Evolutionary conservation across 2,113 vertebrate genomes (phyloP).

Genomic region (Rutilus rutilus): DNA sequence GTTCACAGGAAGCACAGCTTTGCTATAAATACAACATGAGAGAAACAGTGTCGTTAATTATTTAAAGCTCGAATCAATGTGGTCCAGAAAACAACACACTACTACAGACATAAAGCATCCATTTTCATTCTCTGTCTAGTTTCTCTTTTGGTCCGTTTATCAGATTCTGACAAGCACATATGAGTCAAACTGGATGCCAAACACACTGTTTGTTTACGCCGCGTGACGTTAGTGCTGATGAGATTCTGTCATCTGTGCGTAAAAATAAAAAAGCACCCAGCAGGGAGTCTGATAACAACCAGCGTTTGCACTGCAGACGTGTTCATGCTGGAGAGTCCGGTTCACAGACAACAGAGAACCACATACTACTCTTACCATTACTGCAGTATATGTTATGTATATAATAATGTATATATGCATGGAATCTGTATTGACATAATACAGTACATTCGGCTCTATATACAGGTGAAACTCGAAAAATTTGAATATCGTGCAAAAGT

Average conservation of each 20-base stretch:
- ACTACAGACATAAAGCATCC: neutral
- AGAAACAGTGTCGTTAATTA: slow-evolving; percentile 45
- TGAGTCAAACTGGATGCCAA: slow-evolving; percentile 7
- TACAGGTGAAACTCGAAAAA: too few relatives aligned
- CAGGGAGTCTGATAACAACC: slow-evolving; percentile 2
- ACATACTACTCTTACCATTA: neutral
- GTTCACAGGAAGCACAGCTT: neutral
- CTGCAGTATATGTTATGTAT: neutral
- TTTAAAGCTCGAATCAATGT: slow-evolving; percentile 29
- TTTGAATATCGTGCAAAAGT: too few relatives aligned
- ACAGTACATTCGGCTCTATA: too few relatives aligned
- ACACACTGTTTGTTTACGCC: neutral
- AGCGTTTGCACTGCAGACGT: neutral
- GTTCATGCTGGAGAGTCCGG: neutral
- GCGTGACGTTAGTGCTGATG: neutral
- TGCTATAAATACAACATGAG: slow-evolving; percentile 27
- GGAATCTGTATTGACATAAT: too few relatives aligned
- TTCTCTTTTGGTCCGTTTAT: slow-evolving; percentile 10
- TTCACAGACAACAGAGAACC: neutral
- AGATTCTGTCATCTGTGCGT: neutral
- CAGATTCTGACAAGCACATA: slow-evolving; percentile 39
- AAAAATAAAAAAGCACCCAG: neutral
- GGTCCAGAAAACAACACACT: neutral
- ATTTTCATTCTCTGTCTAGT: neutral
- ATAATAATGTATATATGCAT: neutral